These are phyloP conservation scores for Dendroctonus ponderosae DNA, from an alignment of 1,140 invertebrate species.

Conservation along the genomic window DNA sequence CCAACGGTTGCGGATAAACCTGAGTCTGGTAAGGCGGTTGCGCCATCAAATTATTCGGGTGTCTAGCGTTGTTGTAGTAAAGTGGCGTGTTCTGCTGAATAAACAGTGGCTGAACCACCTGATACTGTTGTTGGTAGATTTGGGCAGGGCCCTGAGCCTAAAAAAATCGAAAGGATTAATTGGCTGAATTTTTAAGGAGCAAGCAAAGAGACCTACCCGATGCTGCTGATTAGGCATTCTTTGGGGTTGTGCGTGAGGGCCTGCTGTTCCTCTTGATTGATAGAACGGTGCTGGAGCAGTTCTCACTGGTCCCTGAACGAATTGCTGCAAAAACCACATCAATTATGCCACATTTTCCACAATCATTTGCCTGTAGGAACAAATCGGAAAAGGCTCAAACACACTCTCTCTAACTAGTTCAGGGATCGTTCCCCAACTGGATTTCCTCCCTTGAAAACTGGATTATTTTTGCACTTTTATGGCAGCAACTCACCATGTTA, in stretches of 20 bases:
- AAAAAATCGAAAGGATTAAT: conserved; percentile 7
- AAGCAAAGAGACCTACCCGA: conserved; percentile 34
- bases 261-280: conserved; percentile 25
- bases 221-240: conserved; percentile 46
- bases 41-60: conserved; percentile 3
- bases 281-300: not conserved
- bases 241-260: conserved; percentile 40
- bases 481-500: too few relatives aligned
- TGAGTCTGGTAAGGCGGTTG: not conserved
- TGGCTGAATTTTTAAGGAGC: not conserved
- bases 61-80: conserved; percentile 1
- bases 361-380: too few relatives aligned
- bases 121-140: conserved; percentile 14
- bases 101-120: conserved; percentile 9
- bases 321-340: not conserved
- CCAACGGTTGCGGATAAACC: not conserved
- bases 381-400: too few relatives aligned
- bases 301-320: not conserved
- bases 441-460: too few relatives aligned
- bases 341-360: too few relatives aligned
- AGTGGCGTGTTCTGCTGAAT: conserved; percentile 5
- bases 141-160: conserved; percentile 19
- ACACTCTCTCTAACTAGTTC: too few relatives aligned
- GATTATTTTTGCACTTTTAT: too few relatives aligned
- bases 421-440: too few relatives aligned